Evolutionary conservation across 37 sponge, comb jelly and placozoan genomes (phyloP), one percentile per base, ranked within the genome.

Genomic region (Chondrilla cf. caribensis): DNA sequence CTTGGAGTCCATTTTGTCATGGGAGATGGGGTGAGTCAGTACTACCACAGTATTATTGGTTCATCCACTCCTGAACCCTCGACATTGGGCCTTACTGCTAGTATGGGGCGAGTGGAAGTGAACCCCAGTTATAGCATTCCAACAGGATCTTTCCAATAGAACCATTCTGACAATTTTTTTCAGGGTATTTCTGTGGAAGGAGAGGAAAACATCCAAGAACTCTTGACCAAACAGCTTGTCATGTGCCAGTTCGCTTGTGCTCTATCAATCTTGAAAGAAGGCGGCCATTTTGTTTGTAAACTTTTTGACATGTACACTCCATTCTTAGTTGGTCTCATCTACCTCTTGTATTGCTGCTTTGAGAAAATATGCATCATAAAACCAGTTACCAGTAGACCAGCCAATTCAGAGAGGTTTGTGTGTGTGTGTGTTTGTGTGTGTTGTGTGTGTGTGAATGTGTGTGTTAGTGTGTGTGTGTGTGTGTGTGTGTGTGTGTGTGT

Each of bases 401-500:
- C 98, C 15, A 98, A 98, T 58, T 98, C 98, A 22, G 98, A 95
- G 70, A 93, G 98, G 93, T n/a, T n/a, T n/a, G n/a, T n/a, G n/a
- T n/a, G n/a, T n/a, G n/a, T n/a, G n/a, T n/a, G n/a, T n/a, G n/a
- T n/a, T n/a, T n/a, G n/a, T n/a, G n/a, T n/a, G n/a, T n/a, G n/a
- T n/a, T n/a, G n/a, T n/a, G n/a, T n/a, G n/a, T n/a, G n/a, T n/a
- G n/a, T n/a, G n/a, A n/a, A n/a, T n/a, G n/a, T n/a, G n/a, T n/a
- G n/a, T n/a, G n/a, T n/a, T n/a, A n/a, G n/a, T n/a, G n/a, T n/a
- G n/a, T n/a, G n/a, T n/a, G n/a, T n/a, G n/a, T n/a, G n/a, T n/a
- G n/a, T n/a, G n/a, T n/a, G n/a, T n/a, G n/a, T n/a, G n/a, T n/a
- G n/a, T n/a, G n/a, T n/a, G n/a, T n/a, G n/a, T n/a, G n/a, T n/a